Evolutionary conservation across 2,888 invertebrate genomes (phyloP).

Genomic region (Pycnomerus fuliginosus): DNA sequence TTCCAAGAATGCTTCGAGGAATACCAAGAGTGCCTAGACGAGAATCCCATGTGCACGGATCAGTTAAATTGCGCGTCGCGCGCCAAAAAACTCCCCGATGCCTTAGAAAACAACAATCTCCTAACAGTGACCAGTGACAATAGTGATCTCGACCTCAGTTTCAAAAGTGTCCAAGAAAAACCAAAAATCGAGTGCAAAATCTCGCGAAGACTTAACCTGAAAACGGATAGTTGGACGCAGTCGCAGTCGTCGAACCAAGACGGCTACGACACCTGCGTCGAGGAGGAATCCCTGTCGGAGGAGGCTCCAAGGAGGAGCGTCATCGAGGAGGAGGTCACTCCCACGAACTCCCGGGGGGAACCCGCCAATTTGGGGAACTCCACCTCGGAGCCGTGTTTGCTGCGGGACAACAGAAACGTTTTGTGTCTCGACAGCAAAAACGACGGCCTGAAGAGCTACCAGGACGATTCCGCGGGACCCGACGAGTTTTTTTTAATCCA

Average conservation of each 20-base stretch:
- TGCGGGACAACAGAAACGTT: constrained; percentile 37
- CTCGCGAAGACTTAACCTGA: constrained; percentile 20
- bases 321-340: constrained; percentile 36
- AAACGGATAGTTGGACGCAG: constrained; percentile 32
- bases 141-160: constrained; percentile 27
- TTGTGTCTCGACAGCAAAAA: constrained; percentile 42
- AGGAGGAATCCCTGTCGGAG: constrained; percentile 59
- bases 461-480: constrained; percentile 33
- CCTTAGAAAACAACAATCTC: constrained; percentile 20
- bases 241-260: constrained; percentile 43
- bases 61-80: constrained; percentile 23
- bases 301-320: constrained; percentile 30
- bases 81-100: constrained; percentile 20
- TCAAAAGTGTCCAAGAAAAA: constrained; percentile 39
- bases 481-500: constrained; percentile 52
- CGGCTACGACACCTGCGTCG: constrained; percentile 64
- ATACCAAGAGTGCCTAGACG: constrained; percentile 64
- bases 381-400: constrained; percentile 18
- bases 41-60: constrained; percentile 63
- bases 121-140: constrained; percentile 1
- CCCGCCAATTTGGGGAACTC: constrained; percentile 18
- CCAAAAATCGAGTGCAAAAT: constrained; percentile 25
- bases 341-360: constrained; percentile 42
- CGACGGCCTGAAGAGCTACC: constrained; percentile 41
- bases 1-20: constrained; percentile 67